phyloP scores from a whole-genome alignment of 1,140 invertebrate genomes.

The Drosophila virilis region DNA sequence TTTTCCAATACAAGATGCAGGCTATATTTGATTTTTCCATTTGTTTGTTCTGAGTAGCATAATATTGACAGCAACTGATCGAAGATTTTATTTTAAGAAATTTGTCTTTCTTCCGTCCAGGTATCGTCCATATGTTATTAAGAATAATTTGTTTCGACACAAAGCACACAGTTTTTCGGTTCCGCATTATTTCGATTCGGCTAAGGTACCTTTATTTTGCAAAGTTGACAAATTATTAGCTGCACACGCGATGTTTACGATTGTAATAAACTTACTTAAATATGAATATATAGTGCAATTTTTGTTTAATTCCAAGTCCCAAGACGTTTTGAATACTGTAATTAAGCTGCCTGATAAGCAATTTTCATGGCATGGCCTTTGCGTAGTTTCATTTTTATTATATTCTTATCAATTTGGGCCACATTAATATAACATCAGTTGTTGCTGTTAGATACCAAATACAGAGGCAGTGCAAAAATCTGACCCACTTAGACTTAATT shows the following conservation, averaged over 20 bases:
- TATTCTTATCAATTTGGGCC: conserved; percentile 34
- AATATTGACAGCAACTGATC: no score
- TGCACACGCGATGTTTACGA: background rate
- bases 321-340: background rate
- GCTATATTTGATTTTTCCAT: no score
- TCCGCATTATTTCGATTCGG: background rate
- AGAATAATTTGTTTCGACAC: no score
- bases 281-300: background rate
- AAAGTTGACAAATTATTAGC: conserved; percentile 14
- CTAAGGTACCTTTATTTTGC: conserved; percentile 1
- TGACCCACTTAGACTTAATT: background rate
- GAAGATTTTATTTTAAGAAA: no score
- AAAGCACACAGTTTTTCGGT: no score
- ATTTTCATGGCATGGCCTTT: background rate
- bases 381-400: background rate
- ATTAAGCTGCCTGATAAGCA: conserved; percentile 1
- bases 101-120: no score
- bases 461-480: background rate
- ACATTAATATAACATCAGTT: conserved; percentile 1
- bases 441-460: background rate
- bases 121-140: no score
- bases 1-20: no score
- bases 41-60: no score
- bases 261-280: background rate
- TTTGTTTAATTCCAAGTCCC: background rate